Base-by-base conservation (phyloP, 2,113 vertebrate genomes). In the Pachycephala philippinensis region DNA sequence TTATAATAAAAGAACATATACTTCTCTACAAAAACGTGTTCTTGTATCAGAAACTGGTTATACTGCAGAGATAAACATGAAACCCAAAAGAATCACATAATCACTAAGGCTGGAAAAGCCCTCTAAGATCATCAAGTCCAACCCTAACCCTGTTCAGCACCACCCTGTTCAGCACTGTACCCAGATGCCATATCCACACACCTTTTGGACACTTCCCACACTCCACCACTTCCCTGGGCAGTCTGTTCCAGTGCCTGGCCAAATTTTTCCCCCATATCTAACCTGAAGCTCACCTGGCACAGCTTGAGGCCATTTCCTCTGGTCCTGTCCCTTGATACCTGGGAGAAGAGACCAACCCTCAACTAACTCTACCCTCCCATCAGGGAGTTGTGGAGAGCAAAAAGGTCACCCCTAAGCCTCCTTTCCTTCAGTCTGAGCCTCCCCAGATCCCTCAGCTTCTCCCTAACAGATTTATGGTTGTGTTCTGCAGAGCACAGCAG, bases 381-480 rank as follows among this genome's bases (percentile, higher is more conserved):
- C 35, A 79, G 35, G 30, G 40, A 63, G 75, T 1, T 79, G 56
- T 9, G 11, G 40, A 20, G 24, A 79, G 40, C 7, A 4, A 49
- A 20, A 9, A 63, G 7, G 5, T 15, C 17, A 39, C 23, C 17
- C 26, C 35, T 42, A 49, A 88, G 31, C 35, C 57, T 56, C 26
- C 35, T 35, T 31, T 49, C 15, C 35, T 56, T 30, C 49, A 64
- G 49, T 49, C 24, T 79, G n/a, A 54, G 49, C 24, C 14, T 16
- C 18, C 7, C 10, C 15, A 63, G 23, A 19, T 16, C 39, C 74
- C n/a, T 53, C 74, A 39, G 57, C 26, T 31, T n/a, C 65, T 64
- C 66, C 21, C 44, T 30, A 3, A n/a, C 14, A 78, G 30, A n/a
- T 39, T 27, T 15, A 28, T 37, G 66, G 35, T 13, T 0, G 0